A percentile compares a stretch with the other conserved stretches of the same genome.
Conservation (phyloP, 2,113 vertebrate species). For the Leptocoma aspasia region DNA sequence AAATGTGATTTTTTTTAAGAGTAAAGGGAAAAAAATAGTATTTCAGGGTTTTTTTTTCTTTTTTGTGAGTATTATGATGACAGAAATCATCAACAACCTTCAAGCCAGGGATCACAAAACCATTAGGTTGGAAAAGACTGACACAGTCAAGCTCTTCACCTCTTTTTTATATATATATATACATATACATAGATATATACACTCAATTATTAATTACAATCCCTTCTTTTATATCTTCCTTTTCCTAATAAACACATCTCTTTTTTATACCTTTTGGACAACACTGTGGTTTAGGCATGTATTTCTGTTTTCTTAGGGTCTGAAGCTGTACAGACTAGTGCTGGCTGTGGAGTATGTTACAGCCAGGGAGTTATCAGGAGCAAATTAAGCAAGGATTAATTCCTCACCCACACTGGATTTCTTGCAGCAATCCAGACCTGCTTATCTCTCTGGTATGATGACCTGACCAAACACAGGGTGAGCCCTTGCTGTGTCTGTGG, state of each 20-base stretch:
- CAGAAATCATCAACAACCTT: neutral
- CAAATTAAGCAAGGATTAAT: neutral
- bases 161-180: neutral
- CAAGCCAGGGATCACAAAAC: neutral
- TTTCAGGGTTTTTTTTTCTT: neutral
- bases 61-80: neutral
- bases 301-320: neutral
- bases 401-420: neutral
- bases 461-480: neutral
- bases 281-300: neutral
- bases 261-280: neutral
- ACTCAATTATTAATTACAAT: neutral
- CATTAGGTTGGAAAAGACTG: neutral
- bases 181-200: neutral
- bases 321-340: neutral
- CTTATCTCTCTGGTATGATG: neutral
- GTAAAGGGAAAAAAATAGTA: neutral
- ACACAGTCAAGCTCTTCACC: neutral
- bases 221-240: neutral
- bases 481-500: neutral
- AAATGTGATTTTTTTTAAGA: neutral
- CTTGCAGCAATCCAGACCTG: neutral
- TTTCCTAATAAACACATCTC: neutral
- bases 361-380: neutral
- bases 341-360: neutral